These are phyloP conservation scores for Rhinogobio ventralis DNA, from an alignment of 2,797 vertebrate genomes.

Conservation along the genomic window DNA sequence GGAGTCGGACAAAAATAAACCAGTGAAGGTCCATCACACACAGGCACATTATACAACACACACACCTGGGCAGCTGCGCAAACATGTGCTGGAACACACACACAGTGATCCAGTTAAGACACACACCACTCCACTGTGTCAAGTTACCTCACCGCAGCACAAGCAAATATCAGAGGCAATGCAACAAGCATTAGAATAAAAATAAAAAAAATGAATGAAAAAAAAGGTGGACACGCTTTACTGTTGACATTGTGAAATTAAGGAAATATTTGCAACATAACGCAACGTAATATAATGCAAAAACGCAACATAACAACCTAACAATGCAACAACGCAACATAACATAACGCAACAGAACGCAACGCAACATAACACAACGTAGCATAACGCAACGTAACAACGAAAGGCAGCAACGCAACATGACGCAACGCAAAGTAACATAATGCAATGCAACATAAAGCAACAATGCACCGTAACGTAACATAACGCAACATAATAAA, in stretches of 20 bases:
- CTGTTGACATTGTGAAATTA: background rate
- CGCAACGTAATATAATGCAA: no score
- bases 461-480: no score
- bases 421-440: no score
- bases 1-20: background rate
- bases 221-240: background rate
- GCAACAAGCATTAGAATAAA: background rate
- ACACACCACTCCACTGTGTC: background rate
- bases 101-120: background rate
- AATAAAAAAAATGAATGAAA: background rate
- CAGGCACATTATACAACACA: background rate
- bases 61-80: slow-evolving; percentile 2
- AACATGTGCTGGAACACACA: background rate
- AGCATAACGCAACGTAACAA: no score
- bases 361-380: no score
- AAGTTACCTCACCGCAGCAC: background rate
- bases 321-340: no score
- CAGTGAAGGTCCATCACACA: background rate
- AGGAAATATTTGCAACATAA: no score
- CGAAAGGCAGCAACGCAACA: no score
- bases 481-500: no score
- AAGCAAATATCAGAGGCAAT: background rate
- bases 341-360: no score
- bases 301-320: no score
- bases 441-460: no score